Base-by-base conservation (phyloP, 2,797 vertebrate genomes). In the Ispidina lecontei region DNA sequence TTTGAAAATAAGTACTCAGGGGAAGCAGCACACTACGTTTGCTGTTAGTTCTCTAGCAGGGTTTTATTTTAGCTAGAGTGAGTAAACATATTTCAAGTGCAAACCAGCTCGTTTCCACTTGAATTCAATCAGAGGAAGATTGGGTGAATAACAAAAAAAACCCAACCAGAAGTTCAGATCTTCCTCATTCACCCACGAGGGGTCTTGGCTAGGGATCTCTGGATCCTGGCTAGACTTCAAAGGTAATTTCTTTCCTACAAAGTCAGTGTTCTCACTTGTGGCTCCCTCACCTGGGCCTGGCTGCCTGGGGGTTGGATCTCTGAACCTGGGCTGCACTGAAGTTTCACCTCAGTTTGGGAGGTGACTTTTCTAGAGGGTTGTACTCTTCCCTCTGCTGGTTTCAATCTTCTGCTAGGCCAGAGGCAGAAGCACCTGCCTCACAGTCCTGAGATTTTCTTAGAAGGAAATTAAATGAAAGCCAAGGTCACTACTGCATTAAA, bases 401-500 rank as follows among this genome's bases (percentile, higher is more conserved):
- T 64, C 67, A 78, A 33, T 86, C 29, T 73, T 60, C 56, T 28
- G 43, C 73, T 68, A 88, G 88, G 21, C 62, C 76, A 20, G 41
- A 74, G 73, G 67, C 64, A 94, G 69, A 84, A 94, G 56, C 49
- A 71, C 28, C 68, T 65, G 28, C 54, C 56, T 86, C 1, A 0
- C 71, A 69, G 71, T n/a, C n/a, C n/a, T 37, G 37, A 37, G 37
- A 87, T 37, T 84, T 91, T 80, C 82, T 85, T 81, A 75, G 71
- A 70, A 72, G 79, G 46, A 91, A 94, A 87, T 85, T 87, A 80
- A 90, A 64, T 0, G 0, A 89, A 89, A 65, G 28, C 29, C 82
- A 92, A 83, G 91, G 89, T 95, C 82, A 59, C 56, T 72, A 37
- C 41, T 74, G 54, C n/a, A 62, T 72, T 84, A 58, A 64, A 79